phyloP scores from a whole-genome alignment of 2,113 vertebrate species.

The Romanogobio albipinnatus region DNA sequence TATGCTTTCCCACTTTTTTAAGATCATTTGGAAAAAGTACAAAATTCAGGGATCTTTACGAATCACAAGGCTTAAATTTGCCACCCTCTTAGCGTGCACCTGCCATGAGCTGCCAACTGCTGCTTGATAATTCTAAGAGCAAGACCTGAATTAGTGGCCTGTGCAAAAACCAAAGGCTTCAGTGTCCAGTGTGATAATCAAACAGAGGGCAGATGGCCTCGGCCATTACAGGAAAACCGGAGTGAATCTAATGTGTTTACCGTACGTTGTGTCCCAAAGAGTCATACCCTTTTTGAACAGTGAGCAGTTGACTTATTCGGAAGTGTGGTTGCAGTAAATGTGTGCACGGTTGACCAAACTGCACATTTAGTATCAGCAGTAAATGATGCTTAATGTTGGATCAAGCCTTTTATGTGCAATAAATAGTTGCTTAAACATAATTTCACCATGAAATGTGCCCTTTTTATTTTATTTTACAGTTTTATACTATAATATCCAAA shows the following conservation, averaged over 20 bases:
- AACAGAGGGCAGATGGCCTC: slow-evolving; percentile 73
- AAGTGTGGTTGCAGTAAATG: not conserved
- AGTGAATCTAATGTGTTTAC: slow-evolving; percentile 63
- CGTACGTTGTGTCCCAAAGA: slow-evolving; percentile 45
- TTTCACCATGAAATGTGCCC: not conserved
- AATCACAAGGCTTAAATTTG: not conserved
- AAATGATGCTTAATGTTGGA: slow-evolving; percentile 11
- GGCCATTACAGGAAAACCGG: slow-evolving; percentile 1
- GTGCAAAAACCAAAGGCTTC: slow-evolving; percentile 62
- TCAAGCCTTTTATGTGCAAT: not conserved
- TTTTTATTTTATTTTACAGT: too few species aligned
- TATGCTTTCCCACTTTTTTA: not conserved
- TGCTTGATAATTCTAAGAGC: slow-evolving; percentile 25
- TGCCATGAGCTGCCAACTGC: not conserved
- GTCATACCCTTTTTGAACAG: not conserved
- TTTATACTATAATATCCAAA: not conserved
- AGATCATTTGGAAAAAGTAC: not conserved
- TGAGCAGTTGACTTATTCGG: not conserved
- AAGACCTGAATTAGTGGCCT: slow-evolving; percentile 42
- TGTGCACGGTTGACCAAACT: not conserved
- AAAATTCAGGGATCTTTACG: not conserved
- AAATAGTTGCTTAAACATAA: not conserved
- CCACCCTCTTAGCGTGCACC: not conserved
- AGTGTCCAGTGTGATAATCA: slow-evolving; percentile 57
- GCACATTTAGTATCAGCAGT: slow-evolving; percentile 6